A percentile compares a stretch with the other conserved stretches of the same genome.
phyloP scores from a whole-genome alignment of 92 coral and sea anemone species.

The Porites divaricata region DNA sequence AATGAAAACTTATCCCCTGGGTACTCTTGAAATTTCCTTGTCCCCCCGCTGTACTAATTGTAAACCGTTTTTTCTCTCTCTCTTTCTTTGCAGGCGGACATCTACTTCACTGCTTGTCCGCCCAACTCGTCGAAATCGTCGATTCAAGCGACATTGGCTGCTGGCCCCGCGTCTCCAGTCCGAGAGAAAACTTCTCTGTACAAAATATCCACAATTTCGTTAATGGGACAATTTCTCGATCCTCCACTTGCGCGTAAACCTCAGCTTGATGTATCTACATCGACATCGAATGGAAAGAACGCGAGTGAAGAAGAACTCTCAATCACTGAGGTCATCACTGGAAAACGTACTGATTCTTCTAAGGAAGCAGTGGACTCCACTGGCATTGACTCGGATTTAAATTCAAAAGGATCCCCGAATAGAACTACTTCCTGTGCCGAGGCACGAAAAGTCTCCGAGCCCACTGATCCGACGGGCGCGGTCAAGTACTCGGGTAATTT shows the following conservation, averaged over 20 bases:
- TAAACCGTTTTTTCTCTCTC: neutral
- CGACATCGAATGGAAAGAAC: neutral
- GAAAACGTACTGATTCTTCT: neutral
- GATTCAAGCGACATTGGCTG: constrained; percentile 2
- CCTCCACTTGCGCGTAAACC: constrained; percentile 67
- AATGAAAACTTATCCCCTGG: too few relatives aligned
- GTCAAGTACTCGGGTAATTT: constrained; percentile 28
- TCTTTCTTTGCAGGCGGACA: constrained; percentile 74
- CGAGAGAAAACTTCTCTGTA: constrained; percentile 60
- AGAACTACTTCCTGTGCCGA: constrained; percentile 12
- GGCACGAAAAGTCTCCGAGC: constrained; percentile 23
- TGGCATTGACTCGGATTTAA: neutral
- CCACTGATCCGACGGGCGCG: constrained; percentile 19
- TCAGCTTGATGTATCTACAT: constrained; percentile 30
- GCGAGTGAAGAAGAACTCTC: constrained; percentile 6
- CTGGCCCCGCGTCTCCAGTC: constrained; percentile 55
- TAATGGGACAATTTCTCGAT: constrained; percentile 86
- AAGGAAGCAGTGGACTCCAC: neutral
- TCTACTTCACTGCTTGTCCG: constrained; percentile 91
- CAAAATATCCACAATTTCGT: constrained; percentile 73
- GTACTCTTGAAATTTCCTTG: too few relatives aligned
- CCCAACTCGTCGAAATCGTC: constrained; percentile 64
- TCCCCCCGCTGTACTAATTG: too few relatives aligned
- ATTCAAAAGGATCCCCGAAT: neutral
- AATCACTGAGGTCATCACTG: neutral